These are phyloP conservation scores for Heliconius aoede DNA, from an alignment of 2,888 invertebrate genomes.

Conservation along the genomic window DNA sequence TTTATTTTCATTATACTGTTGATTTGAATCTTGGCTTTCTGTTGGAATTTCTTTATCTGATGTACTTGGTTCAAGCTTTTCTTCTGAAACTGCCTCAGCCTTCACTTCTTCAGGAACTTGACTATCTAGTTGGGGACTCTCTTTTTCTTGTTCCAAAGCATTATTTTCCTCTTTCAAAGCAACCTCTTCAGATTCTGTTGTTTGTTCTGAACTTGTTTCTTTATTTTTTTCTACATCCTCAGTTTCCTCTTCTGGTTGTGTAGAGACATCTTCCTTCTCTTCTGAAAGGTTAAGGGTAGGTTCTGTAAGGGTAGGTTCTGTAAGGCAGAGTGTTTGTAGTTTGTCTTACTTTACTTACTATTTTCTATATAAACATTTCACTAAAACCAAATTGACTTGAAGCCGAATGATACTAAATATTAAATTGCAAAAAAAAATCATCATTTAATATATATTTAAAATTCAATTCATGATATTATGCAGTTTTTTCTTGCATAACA, in stretches of 20 bases:
- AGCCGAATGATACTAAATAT: too few species aligned
- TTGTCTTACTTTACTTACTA: too few species aligned
- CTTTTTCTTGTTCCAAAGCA: conserved; percentile 21
- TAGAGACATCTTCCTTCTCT: conserved; percentile 6
- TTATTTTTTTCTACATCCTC: conserved; percentile 15
- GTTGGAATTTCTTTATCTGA: conserved; percentile 51
- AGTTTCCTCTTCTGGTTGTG: conserved; percentile 1
- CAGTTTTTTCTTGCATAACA: too few species aligned
- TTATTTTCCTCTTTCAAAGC: conserved; percentile 18
- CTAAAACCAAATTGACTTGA: background rate
- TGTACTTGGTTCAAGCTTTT: conserved; percentile 5
- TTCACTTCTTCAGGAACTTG: conserved; percentile 23
- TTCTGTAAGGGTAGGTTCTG: too few species aligned
- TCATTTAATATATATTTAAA: too few species aligned
- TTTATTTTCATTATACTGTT: conserved; percentile 37
- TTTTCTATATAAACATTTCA: too few species aligned
- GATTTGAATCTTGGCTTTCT: conserved; percentile 46
- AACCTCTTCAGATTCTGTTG: conserved; percentile 8
- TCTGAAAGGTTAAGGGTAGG: conserved; percentile 22
- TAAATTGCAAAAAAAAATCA: too few species aligned
- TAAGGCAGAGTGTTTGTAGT: too few species aligned
- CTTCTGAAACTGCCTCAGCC: conserved; percentile 10
- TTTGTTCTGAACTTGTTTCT: background rate
- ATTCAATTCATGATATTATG: too few species aligned
- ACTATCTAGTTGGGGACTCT: conserved; percentile 13